Conservation (phyloP, 2,797 vertebrate species). For the Choloepus didactylus region DNA sequence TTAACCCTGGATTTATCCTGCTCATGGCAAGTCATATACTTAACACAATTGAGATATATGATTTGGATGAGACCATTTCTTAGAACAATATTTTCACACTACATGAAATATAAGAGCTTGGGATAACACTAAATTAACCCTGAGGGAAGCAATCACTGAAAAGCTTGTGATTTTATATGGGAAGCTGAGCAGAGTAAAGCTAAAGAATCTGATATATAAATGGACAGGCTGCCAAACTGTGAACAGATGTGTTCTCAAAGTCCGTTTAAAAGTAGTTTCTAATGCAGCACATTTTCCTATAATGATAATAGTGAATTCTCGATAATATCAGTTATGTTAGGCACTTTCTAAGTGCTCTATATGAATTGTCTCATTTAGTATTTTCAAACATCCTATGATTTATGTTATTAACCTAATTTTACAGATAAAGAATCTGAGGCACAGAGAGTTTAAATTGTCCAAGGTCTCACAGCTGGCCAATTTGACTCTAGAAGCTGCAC, state of each 20-base stretch:
- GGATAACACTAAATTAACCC: slow-evolving; percentile 77
- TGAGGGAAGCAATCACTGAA: slow-evolving; percentile 53
- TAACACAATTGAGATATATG: slow-evolving; percentile 77
- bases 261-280: slow-evolving; percentile 53
- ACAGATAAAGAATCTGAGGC: background rate
- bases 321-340: background rate
- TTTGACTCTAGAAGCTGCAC: background rate
- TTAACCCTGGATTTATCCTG: slow-evolving; percentile 73
- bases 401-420: slow-evolving; percentile 62
- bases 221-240: slow-evolving; percentile 20
- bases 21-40: slow-evolving; percentile 76
- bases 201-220: slow-evolving; percentile 2
- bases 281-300: background rate
- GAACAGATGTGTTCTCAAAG: slow-evolving; percentile 51
- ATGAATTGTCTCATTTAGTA: slow-evolving; percentile 55
- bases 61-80: slow-evolving; percentile 70
- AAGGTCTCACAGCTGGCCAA: background rate
- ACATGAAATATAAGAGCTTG: slow-evolving; percentile 68
- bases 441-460: slow-evolving; percentile 30
- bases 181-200: slow-evolving; percentile 44
- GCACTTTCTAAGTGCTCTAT: slow-evolving; percentile 21
- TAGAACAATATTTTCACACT: slow-evolving; percentile 83
- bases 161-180: slow-evolving; percentile 52
- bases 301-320: slow-evolving; percentile 56
- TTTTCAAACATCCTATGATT: slow-evolving; percentile 44